A percentile compares a stretch with the other conserved stretches of the same genome.
These are phyloP conservation scores for Oophaga pumilio DNA, from an alignment of 2,113 vertebrate genomes.

Conservation along the genomic window DNA sequence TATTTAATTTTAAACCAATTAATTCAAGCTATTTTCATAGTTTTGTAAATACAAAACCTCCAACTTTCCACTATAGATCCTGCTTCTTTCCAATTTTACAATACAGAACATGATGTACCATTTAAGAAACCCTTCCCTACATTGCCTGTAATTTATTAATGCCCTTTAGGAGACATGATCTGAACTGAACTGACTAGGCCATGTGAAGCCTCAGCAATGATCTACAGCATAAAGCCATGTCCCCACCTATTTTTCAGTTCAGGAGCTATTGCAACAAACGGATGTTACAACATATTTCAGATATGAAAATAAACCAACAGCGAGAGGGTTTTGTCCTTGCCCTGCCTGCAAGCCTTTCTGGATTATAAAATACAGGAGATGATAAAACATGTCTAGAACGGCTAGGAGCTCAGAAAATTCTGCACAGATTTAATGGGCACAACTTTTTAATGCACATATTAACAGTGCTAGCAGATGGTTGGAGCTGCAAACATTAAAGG, in stretches of 20 bases:
- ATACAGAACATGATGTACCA: constrained; percentile 11
- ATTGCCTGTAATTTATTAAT: constrained; percentile 30
- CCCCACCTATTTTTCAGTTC: constrained; percentile 18
- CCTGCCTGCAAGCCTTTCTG: constrained; percentile 40
- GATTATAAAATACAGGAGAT: constrained; percentile 31
- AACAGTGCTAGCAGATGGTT: not conserved
- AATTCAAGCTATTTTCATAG: not conserved
- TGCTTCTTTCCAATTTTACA: not conserved
- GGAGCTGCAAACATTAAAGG: not conserved
- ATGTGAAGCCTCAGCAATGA: constrained; percentile 5
- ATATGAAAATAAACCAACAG: constrained; percentile 45
- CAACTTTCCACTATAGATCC: not conserved
- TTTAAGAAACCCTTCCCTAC: constrained; percentile 3
- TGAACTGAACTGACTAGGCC: constrained; percentile 15
- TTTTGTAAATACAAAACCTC: not conserved
- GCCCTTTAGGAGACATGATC: constrained; percentile 33
- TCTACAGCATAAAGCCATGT: not conserved
- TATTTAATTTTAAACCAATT: not conserved
- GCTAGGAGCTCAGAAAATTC: constrained; percentile 20
- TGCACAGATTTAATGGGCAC: constrained; percentile 34
- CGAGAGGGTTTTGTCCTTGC: constrained; percentile 29
- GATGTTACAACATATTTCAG: constrained; percentile 19
- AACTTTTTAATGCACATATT: constrained; percentile 19
- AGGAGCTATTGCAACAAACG: constrained; percentile 19
- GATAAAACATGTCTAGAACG: constrained; percentile 45